phyloP scores from a whole-genome alignment of 2,888 invertebrate species.

The Xestia rhomboidea region DNA sequence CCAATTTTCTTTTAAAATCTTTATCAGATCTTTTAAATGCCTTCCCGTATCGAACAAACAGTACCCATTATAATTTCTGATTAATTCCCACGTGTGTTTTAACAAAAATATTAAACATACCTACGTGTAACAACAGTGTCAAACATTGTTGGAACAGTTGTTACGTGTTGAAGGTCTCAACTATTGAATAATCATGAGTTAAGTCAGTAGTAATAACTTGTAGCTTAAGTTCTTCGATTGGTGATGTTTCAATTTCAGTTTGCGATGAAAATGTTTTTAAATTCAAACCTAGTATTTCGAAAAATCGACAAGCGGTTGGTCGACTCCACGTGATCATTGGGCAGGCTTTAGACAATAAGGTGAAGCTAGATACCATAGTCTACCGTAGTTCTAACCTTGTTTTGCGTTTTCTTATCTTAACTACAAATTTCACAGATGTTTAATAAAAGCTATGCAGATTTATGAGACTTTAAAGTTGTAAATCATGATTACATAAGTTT shows the following conservation, averaged over 20 bases:
- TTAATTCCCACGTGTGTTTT: constrained; percentile 34
- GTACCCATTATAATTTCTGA: constrained; percentile 31
- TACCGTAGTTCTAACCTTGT: not conserved
- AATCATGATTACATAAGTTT: constrained; percentile 30
- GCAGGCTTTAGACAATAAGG: not conserved
- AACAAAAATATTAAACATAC: constrained; percentile 45
- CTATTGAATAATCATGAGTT: constrained; percentile 72
- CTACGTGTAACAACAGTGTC: constrained; percentile 57
- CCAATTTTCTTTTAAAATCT: not conserved
- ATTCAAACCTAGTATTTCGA: no score
- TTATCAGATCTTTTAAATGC: not conserved
- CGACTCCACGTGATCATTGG: no score
- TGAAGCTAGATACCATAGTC: not conserved
- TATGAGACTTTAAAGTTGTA: constrained; percentile 15
- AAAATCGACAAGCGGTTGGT: no score
- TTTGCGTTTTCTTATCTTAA: not conserved
- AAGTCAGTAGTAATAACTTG: constrained; percentile 53
- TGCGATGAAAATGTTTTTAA: no score
- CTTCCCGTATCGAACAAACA: constrained; percentile 1
- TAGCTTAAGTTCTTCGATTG: constrained; percentile 26
- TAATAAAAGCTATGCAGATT: constrained; percentile 28
- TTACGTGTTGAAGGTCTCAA: constrained; percentile 62
- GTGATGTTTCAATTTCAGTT: not conserved
- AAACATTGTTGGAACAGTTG: constrained; percentile 78
- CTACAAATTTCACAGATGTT: not conserved